Evolutionary conservation across 2,113 vertebrate species (phyloP).

Genomic region (Podarcis muralis): DNA sequence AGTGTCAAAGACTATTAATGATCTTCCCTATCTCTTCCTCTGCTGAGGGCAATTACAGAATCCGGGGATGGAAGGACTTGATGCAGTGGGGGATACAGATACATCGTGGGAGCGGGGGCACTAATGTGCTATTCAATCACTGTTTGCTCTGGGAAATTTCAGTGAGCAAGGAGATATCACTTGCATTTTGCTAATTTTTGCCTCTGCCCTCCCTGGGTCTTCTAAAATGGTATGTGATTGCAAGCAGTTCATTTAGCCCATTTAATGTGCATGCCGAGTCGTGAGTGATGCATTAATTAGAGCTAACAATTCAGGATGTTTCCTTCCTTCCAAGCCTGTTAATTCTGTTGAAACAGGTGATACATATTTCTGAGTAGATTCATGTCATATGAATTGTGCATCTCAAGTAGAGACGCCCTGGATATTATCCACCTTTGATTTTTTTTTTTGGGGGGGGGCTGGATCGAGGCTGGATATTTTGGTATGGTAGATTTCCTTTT

Average conservation of each 20-base stretch:
- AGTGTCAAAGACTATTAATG: slow-evolving; percentile 60
- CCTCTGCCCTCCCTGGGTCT: slow-evolving; percentile 47
- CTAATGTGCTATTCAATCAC: slow-evolving; percentile 55
- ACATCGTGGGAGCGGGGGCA: not conserved
- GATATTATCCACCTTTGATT: not conserved
- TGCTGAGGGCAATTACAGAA: slow-evolving; percentile 55
- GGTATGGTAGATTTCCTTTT: not conserved
- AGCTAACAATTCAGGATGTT: not conserved
- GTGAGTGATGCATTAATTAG: not conserved
- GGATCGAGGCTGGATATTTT: not conserved
- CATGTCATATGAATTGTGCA: not conserved
- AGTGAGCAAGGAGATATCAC: slow-evolving; percentile 40
- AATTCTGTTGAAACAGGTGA: not conserved
- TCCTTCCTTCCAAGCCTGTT: slow-evolving; percentile 2
- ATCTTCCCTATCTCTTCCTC: slow-evolving; percentile 46
- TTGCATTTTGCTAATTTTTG: slow-evolving; percentile 48
- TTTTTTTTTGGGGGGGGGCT: not conserved
- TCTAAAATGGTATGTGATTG: slow-evolving; percentile 6
- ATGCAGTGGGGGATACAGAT: slow-evolving; percentile 44
- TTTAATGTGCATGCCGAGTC: not conserved
- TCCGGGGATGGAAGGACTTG: slow-evolving; percentile 50
- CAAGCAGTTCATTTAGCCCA: not conserved
- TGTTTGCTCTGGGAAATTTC: slow-evolving; percentile 43
- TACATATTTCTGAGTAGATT: not conserved
- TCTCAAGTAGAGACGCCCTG: not conserved